phyloP scores from a whole-genome alignment of 2,113 vertebrate genomes.

The Uropsilus gracilis region DNA sequence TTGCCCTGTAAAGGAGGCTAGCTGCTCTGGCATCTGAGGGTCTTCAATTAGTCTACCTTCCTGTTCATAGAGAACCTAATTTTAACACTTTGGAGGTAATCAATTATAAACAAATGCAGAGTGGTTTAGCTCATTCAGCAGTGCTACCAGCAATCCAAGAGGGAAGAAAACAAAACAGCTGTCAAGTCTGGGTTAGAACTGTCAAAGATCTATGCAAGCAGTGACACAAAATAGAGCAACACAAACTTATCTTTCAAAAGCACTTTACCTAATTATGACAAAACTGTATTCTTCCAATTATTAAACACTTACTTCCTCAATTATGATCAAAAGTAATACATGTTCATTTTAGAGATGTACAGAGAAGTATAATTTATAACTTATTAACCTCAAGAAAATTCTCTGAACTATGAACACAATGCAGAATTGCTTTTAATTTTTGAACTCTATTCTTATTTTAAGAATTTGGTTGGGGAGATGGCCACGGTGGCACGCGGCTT shows the following conservation, averaged over 20 bases:
- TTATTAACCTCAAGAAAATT: neutral
- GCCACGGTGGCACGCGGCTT: no score
- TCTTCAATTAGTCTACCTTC: neutral
- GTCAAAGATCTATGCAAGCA: neutral
- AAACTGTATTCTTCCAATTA: neutral
- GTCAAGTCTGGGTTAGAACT: neutral
- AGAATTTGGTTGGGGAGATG: slow-evolving; percentile 30
- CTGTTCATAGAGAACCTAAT: neutral
- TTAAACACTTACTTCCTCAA: neutral
- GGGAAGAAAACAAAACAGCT: neutral
- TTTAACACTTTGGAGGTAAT: neutral
- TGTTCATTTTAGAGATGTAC: neutral
- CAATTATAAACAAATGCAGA: neutral
- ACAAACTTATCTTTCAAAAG: neutral
- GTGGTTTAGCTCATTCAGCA: neutral
- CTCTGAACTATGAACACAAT: neutral
- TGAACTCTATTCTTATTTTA: neutral
- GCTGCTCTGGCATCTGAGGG: neutral
- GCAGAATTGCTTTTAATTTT: neutral
- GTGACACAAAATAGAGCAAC: neutral
- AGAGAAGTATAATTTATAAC: neutral
- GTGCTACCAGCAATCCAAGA: neutral
- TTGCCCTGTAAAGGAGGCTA: neutral
- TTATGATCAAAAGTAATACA: slow-evolving; percentile 25
- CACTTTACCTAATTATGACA: neutral